These are phyloP conservation scores for Charanyca ferruginea DNA, from an alignment of 2,888 invertebrate genomes.

Conservation along the genomic window DNA sequence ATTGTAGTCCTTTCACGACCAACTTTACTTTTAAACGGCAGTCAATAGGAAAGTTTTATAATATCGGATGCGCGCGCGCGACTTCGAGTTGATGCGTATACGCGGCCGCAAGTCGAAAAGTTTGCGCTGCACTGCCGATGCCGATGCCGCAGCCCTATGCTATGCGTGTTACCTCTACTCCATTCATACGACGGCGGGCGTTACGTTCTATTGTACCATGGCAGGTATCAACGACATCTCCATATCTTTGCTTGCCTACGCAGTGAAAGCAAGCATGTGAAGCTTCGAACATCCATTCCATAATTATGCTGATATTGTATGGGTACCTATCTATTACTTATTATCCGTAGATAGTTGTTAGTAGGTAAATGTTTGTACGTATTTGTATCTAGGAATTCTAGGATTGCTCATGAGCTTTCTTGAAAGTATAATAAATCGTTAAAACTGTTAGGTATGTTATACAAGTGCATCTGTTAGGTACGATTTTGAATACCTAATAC, in stretches of 20 bases:
- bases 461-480: too few species aligned
- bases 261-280: constrained; percentile 62
- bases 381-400: too few species aligned
- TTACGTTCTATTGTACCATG: constrained; percentile 54
- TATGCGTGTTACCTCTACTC: constrained; percentile 58
- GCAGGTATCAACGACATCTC: constrained; percentile 56
- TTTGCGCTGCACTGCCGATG: constrained; percentile 64
- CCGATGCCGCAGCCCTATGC: too few species aligned
- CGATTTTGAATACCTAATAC: too few species aligned
- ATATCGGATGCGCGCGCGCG: constrained; percentile 59
- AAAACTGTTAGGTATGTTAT: too few species aligned
- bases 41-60: constrained; percentile 6
- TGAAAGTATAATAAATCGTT: too few species aligned
- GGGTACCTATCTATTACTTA: too few species aligned
- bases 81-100: constrained; percentile 56
- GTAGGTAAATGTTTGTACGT: too few species aligned
- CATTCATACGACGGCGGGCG: constrained; percentile 46
- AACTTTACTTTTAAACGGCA: constrained; percentile 27
- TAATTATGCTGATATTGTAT: not conserved
- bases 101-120: constrained; percentile 75
- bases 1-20: constrained; percentile 23
- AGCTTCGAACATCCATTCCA: constrained; percentile 20
- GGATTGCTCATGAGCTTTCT: too few species aligned
- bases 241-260: constrained; percentile 31
- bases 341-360: too few species aligned